These are phyloP conservation scores for Perognathus longimembris DNA, from an alignment of 2,113 vertebrate species.

Conservation along the genomic window DNA sequence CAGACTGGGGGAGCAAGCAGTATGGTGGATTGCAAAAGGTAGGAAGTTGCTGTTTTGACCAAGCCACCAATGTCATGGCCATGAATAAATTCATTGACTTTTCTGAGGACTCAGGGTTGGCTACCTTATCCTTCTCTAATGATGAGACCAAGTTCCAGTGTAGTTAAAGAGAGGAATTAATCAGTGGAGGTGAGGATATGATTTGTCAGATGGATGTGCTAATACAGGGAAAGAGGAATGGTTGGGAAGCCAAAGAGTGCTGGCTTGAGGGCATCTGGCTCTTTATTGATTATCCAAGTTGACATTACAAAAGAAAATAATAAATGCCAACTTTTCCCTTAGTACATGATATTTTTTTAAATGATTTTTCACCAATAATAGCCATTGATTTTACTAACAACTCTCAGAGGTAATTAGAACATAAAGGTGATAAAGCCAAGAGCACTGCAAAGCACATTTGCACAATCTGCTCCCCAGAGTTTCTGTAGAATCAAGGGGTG, in stretches of 20 bases:
- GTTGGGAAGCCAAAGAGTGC: not conserved
- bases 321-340: not conserved
- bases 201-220: not conserved
- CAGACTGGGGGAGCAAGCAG: not conserved
- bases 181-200: not conserved
- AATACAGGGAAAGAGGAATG: not conserved
- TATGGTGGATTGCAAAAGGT: not conserved
- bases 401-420: conserved; percentile 24
- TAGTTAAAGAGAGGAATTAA: not conserved
- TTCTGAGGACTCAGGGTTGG: not conserved
- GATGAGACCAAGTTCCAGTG: not conserved
- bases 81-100: not conserved
- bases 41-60: not conserved
- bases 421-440: not conserved
- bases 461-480: not conserved
- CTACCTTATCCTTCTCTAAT: not conserved
- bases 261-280: not conserved
- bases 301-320: conserved; percentile 6
- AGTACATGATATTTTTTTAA: not conserved
- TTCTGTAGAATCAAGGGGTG: not conserved
- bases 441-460: not conserved
- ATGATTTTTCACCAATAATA: conserved; percentile 53
- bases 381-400: conserved; percentile 45
- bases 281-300: not conserved
- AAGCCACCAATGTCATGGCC: not conserved